A percentile compares a stretch with the other conserved stretches of the same genome.
Conservation (phyloP, 2,888 invertebrate species). For the Dusona sp. region DNA sequence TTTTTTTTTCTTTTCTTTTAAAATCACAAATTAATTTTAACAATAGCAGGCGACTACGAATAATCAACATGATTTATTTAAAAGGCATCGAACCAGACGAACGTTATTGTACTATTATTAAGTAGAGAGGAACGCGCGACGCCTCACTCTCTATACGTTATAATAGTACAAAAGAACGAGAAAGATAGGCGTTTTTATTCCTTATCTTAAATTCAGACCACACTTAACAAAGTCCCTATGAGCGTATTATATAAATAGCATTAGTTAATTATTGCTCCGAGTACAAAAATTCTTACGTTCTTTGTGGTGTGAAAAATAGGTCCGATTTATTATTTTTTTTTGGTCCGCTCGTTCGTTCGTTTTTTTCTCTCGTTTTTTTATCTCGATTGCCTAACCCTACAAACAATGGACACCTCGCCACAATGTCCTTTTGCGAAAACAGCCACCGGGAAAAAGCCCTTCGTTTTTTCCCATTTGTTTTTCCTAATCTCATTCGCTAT, state of each 20-base stretch:
- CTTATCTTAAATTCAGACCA: conserved; percentile 46
- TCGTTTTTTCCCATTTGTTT: neutral
- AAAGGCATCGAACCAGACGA: conserved; percentile 56
- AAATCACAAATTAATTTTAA: conserved; percentile 60
- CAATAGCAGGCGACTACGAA: conserved; percentile 45
- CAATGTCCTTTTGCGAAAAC: neutral
- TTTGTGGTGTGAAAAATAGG: conserved; percentile 73
- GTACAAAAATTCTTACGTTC: conserved; percentile 67
- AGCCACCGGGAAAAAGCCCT: neutral
- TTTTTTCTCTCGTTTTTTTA: neutral
- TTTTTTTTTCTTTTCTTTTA: neutral
- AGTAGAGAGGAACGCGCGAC: conserved; percentile 28
- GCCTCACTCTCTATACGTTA: conserved; percentile 18
- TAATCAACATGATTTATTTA: conserved; percentile 42
- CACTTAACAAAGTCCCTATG: conserved; percentile 57
- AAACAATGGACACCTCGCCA: conserved; percentile 4
- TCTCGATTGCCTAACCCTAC: conserved; percentile 26
- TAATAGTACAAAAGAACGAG: conserved; percentile 62
- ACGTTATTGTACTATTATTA: conserved; percentile 48
- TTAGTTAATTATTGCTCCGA: conserved; percentile 64
- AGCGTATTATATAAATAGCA: conserved; percentile 54
- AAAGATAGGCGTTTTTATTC: conserved; percentile 53
- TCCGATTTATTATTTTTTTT: conserved; percentile 65
- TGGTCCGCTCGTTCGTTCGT: conserved; percentile 61
- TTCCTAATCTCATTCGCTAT: conserved; percentile 27